Conservation (phyloP, 1,140 invertebrate species). For the Megalopta genalis region DNA sequence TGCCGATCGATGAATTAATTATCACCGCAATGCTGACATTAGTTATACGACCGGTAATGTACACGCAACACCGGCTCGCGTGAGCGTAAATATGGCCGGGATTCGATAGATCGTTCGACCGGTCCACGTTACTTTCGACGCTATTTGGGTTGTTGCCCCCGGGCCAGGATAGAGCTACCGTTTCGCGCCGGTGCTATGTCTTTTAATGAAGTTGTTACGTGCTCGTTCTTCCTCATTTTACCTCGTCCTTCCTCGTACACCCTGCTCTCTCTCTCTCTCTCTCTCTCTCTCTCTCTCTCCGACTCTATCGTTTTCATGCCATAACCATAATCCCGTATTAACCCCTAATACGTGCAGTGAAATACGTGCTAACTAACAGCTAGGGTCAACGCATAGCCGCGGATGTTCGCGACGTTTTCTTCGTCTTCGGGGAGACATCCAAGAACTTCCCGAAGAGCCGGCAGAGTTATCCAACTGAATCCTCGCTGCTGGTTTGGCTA, state of each 20-base stretch:
- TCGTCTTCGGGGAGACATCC: not conserved
- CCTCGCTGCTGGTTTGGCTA: not conserved
- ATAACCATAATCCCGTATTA: slow-evolving; percentile 4
- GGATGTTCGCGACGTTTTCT: not conserved
- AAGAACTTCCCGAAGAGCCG: not conserved
- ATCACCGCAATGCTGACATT: slow-evolving; percentile 4
- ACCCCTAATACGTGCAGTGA: not conserved
- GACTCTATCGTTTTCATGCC: not conserved
- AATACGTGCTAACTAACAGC: not conserved
- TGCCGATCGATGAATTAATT: slow-evolving; percentile 12
- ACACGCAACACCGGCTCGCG: not conserved
- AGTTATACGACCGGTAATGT: slow-evolving; percentile 2
- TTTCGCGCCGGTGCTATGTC: not conserved
- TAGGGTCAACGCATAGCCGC: not conserved
- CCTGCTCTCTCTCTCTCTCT: too few relatives aligned
- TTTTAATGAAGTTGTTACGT: not conserved
- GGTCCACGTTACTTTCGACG: not conserved
- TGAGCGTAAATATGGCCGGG: not conserved
- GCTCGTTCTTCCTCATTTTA: too few relatives aligned
- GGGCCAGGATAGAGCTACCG: not conserved
- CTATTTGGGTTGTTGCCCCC: not conserved
- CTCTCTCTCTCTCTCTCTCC: too few relatives aligned
- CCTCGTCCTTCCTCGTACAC: not conserved
- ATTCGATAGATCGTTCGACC: not conserved
- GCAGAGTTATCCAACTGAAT: not conserved